Conservation (phyloP, 2,888 invertebrate genomes). For the Plagodis pulveraria region DNA sequence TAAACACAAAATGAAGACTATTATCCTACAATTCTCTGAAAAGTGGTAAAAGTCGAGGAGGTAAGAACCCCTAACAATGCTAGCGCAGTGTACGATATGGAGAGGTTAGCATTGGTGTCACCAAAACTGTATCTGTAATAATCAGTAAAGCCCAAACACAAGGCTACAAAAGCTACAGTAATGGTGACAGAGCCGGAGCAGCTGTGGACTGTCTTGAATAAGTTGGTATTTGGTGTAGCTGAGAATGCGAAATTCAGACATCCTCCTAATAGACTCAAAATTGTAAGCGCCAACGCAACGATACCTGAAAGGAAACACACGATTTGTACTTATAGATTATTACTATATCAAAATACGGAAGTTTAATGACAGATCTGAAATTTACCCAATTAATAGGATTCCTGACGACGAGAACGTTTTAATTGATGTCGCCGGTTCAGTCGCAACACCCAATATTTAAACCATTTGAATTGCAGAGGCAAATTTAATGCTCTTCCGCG, state of each 20-base stretch:
- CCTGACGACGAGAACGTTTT: no score
- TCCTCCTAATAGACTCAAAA: constrained; percentile 58
- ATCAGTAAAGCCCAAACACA: constrained; percentile 51
- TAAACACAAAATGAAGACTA: neutral
- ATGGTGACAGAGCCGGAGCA: constrained; percentile 50
- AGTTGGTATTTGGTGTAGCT: constrained; percentile 25
- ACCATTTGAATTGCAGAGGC: no score
- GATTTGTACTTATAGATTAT: neutral
- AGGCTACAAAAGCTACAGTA: constrained; percentile 48
- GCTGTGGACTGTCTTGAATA: constrained; percentile 47
- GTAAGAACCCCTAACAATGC: constrained; percentile 52
- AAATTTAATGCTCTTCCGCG: no score
- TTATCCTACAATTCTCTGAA: constrained; percentile 25
- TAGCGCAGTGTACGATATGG: constrained; percentile 49
- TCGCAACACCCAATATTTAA: no score
- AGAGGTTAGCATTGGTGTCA: constrained; percentile 45
- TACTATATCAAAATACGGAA: neutral
- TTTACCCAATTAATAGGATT: no score
- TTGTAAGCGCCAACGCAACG: constrained; percentile 55
- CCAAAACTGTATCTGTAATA: constrained; percentile 30
- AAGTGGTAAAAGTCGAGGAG: constrained; percentile 38
- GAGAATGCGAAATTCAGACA: constrained; percentile 46
- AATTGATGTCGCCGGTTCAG: no score
- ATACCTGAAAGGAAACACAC: constrained; percentile 55
- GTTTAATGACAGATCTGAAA: no score